Percentiles rank a stretch among this genome's conserved stretches.
These are phyloP conservation scores for Zootermopsis nevadensis DNA, from an alignment of 2,888 invertebrate species.

Conservation along the genomic window DNA sequence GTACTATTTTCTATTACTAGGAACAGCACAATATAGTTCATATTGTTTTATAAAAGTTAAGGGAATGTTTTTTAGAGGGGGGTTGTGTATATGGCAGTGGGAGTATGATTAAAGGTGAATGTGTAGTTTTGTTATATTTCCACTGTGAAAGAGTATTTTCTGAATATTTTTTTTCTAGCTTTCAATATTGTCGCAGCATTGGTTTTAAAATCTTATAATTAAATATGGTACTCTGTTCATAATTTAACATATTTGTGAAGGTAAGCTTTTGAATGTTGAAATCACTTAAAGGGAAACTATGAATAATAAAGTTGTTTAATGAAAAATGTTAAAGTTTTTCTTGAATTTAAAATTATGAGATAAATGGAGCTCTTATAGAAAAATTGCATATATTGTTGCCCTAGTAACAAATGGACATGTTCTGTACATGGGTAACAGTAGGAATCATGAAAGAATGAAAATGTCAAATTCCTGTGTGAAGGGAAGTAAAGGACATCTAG, in stretches of 20 bases:
- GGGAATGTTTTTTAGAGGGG: not conserved
- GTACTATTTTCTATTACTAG: not conserved
- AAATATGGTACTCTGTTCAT: not conserved
- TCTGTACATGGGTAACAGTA: too few species aligned
- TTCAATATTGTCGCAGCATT: not conserved
- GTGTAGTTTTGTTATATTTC: not conserved
- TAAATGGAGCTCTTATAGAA: too few species aligned
- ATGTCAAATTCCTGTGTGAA: too few species aligned
- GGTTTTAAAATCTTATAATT: not conserved
- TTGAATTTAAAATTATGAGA: too few species aligned
- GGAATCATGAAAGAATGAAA: too few species aligned
- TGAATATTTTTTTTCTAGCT: conserved; percentile 5
- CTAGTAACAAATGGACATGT: too few species aligned
- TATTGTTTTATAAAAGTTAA: not conserved
- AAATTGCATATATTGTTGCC: too few species aligned
- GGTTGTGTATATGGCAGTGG: not conserved
- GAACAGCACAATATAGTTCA: not conserved
- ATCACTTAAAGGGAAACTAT: conserved; percentile 5
- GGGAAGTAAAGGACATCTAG: too few species aligned
- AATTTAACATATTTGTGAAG: not conserved
- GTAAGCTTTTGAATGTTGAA: not conserved
- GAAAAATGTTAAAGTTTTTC: not conserved
- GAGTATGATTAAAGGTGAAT: not conserved
- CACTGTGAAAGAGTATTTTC: not conserved
- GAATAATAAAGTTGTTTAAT: conserved; percentile 18